Conservation (phyloP, 1,140 invertebrate species). For the Helicoverpa armigera region DNA sequence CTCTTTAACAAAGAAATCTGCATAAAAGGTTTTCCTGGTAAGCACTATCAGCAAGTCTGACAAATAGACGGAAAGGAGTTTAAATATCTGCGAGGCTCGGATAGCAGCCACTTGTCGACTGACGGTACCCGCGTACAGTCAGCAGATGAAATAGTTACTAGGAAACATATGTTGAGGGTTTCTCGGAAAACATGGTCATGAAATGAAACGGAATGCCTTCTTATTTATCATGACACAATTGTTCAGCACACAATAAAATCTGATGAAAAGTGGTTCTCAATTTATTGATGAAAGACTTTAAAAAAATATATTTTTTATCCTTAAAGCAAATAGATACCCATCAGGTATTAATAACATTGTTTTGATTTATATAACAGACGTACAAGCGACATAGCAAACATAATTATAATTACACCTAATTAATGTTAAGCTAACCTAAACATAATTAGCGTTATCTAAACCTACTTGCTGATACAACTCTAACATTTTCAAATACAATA, state of each 20-base stretch:
- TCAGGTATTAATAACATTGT: background rate
- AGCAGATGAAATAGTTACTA: conserved; percentile 3
- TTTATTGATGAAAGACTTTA: no score
- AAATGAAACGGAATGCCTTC: background rate
- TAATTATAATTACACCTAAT: background rate
- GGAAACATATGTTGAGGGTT: background rate
- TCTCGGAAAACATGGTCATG: background rate
- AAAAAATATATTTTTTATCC: no score
- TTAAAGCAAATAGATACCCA: no score
- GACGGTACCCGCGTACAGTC: background rate
- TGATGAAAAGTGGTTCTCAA: no score
- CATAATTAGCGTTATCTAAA: conserved; percentile 2
- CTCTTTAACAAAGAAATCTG: conserved; percentile 52
- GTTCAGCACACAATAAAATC: no score
- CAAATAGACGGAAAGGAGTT: conserved; percentile 42
- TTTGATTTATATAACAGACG: background rate
- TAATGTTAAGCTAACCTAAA: conserved; percentile 11
- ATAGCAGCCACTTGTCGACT: conserved; percentile 1
- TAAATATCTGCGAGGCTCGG: conserved; percentile 41
- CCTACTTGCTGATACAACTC: background rate
- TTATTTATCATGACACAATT: no score
- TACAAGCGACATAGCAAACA: background rate
- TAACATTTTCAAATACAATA: no score
- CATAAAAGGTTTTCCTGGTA: conserved; percentile 60
- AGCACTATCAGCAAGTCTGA: conserved; percentile 46